Conservation (phyloP, 2,113 vertebrate species). For the Toxotes chatareus region DNA sequence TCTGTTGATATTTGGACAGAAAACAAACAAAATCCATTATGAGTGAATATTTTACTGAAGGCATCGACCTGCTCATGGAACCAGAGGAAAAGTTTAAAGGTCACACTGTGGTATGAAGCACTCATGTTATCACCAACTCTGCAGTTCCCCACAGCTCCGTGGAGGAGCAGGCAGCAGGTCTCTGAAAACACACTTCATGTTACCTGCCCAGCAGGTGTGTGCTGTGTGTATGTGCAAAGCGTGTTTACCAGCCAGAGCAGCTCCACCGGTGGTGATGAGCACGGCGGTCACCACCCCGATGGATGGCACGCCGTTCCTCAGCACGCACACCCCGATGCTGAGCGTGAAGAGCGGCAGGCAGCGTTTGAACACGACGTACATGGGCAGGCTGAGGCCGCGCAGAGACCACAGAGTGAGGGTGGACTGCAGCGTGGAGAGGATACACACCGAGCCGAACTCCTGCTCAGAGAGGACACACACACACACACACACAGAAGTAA, state of each 20-base stretch:
- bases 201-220: not conserved
- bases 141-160: no score
- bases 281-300: constrained; percentile 90
- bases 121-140: no score
- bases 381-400: constrained; percentile 94
- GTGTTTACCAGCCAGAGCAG: constrained; percentile 91
- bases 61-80: no score
- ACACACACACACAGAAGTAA: not conserved
- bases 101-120: no score
- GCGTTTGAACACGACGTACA: constrained; percentile 98
- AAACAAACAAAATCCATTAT: no score
- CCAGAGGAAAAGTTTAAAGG: no score
- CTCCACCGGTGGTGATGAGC: constrained; percentile 93
- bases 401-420: constrained; percentile 96
- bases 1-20: no score
- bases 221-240: not conserved
- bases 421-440: constrained; percentile 95
- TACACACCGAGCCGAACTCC: constrained; percentile 89
- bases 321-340: constrained; percentile 90
- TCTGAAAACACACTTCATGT: no score
- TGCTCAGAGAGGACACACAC: constrained; percentile 21
- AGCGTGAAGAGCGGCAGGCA: constrained; percentile 96
- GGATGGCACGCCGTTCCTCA: constrained; percentile 92
- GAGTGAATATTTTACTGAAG: no score
- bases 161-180: no score